Evolutionary conservation across 2,113 vertebrate genomes (phyloP).

Genomic region (Murina feae): DNA sequence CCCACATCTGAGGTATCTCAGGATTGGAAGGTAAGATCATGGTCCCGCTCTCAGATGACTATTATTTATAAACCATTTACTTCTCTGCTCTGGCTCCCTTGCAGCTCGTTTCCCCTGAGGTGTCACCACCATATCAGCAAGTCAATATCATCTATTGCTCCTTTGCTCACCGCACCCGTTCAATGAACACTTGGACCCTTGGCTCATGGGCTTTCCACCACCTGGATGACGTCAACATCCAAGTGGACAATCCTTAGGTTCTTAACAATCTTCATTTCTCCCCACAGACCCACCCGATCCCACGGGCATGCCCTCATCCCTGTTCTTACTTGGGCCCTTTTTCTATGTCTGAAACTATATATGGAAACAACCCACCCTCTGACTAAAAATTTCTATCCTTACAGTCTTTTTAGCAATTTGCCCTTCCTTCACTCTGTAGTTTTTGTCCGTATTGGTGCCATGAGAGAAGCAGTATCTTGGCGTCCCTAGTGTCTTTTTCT

Average conservation of each 20-base stretch:
- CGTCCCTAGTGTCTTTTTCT: background rate
- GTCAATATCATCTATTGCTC: background rate
- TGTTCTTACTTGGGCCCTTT: background rate
- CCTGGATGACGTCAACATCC: background rate
- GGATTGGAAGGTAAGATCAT: background rate
- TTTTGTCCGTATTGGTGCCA: background rate
- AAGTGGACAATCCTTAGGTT: background rate
- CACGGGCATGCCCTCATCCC: background rate
- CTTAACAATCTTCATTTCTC: background rate
- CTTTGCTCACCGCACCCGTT: background rate
- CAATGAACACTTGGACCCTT: background rate
- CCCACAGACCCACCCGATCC: background rate
- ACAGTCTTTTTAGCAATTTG: background rate
- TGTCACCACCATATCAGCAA: background rate
- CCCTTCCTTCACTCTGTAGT: background rate
- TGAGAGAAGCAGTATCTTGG: background rate
- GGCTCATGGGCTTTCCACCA: background rate
- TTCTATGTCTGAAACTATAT: background rate
- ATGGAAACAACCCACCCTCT: background rate
- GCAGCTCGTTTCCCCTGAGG: background rate
- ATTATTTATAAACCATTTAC: background rate
- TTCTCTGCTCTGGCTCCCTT: background rate
- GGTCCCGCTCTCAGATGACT: background rate
- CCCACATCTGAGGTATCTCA: background rate
- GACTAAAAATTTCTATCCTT: background rate